A percentile compares a stretch with the other conserved stretches of the same genome.
Conservation (phyloP, 64 coral and sea anemone genomes). For the Pachyseris speciosa region DNA sequence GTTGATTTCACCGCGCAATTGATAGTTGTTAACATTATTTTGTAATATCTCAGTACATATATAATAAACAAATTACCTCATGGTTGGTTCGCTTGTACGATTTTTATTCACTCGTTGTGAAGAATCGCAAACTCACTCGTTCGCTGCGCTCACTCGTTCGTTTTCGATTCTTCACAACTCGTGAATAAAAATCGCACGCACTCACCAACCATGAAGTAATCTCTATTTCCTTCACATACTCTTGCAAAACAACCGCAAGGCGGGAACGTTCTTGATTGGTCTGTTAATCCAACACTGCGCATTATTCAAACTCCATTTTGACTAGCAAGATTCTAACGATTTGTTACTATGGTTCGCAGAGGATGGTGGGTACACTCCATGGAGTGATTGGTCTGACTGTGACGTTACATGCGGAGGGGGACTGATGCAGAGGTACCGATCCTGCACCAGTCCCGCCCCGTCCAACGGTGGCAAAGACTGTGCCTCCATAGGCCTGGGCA, state of each 20-base stretch:
- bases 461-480: constrained; percentile 83
- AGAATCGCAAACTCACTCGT: background rate
- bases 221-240: no score
- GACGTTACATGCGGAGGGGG: constrained; percentile 86
- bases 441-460: constrained; percentile 73
- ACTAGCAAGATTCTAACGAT: background rate
- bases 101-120: constrained; percentile 17
- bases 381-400: constrained; percentile 85
- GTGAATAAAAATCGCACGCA: no score
- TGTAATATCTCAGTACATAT: background rate
- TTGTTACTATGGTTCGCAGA: constrained; percentile 8
- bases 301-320: no score
- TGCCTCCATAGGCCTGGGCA: constrained; percentile 63
- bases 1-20: no score
- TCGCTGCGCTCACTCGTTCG: no score
- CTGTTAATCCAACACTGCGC: no score
- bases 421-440: constrained; percentile 72
- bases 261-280: no score
- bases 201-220: no score
- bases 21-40: no score
- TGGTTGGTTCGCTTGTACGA: background rate
- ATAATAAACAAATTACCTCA: background rate
- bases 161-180: no score
- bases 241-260: no score
- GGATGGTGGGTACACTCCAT: constrained; percentile 79